Evolutionary conservation across 2,888 invertebrate genomes (phyloP), one percentile per base, ranked within the genome.

Genomic region (Altica lythri): DNA sequence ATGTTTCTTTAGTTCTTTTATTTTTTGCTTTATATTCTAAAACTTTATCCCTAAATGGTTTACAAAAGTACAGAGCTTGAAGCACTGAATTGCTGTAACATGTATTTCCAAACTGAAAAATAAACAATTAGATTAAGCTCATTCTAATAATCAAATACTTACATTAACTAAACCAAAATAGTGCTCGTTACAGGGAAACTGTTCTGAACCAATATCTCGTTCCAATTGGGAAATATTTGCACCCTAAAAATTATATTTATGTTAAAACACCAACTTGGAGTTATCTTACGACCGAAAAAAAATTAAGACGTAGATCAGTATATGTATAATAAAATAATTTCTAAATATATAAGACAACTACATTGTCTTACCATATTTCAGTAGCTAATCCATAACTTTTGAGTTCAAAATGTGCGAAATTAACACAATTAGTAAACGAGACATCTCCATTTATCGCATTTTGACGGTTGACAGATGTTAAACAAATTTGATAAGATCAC

Each of bases 11-110:
- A 43, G 92, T 92, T 73, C 94, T 81, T 75, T 95, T 95, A 73
- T 94, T 95, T 75, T 93, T 92, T 18, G 93, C 92, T 79, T 98
- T 98, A 77, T 99, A 99, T 76, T 96, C 96, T 60, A 99, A 82
- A 46, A 99, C 96, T 80, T 94, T 96, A 72, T 99, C 99, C 75
- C 99, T 86, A 76, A 99, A 99, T 55, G 99, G 99, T 72, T 95
- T 92, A 79, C 99, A 99, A 78, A 99, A 99, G 78, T 99, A 99
- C 62, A 99, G 82, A 19, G 99, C 99, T 85, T 99, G 99, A 63
- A 99, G 83, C 66, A 99, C 99, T 35, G 98, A 98, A 79, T 99
- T 99, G 77, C 97, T 97, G 78, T 99, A 99, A 80, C 99, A 99
- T 19, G 99, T 99, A 79, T 99, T 99, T 66, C 99, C 99, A 83